Conservation (phyloP, 2,113 vertebrate species). For the Microcebus murinus region DNA sequence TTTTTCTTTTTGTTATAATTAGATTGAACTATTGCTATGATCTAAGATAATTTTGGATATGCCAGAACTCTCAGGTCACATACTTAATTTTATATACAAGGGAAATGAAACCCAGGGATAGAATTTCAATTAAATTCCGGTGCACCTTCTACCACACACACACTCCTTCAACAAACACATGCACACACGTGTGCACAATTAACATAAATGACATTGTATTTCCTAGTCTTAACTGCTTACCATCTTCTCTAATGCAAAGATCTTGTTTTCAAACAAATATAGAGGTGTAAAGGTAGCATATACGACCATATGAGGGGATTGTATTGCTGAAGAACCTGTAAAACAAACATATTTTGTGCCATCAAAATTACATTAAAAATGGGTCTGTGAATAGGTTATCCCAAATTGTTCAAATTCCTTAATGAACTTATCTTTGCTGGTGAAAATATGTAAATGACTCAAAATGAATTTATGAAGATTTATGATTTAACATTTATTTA, state of each 20-base stretch:
- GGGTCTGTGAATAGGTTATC: not conserved
- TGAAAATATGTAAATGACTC: not conserved
- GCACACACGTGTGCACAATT: not conserved
- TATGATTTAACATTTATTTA: not conserved
- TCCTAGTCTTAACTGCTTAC: slow-evolving; percentile 83
- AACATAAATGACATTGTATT: not conserved
- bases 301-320: slow-evolving; percentile 83
- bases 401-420: slow-evolving; percentile 8
- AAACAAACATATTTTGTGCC: slow-evolving; percentile 25
- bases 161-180: no score
- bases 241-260: slow-evolving; percentile 87
- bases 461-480: not conserved
- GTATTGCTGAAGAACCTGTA: slow-evolving; percentile 73
- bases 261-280: slow-evolving; percentile 86
- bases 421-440: not conserved
- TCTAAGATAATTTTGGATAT: not conserved
- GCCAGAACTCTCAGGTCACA: not conserved
- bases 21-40: not conserved
- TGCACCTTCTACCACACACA: not conserved
- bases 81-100: not conserved
- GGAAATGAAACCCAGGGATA: not conserved
- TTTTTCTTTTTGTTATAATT: not conserved
- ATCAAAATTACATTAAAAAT: slow-evolving; percentile 35
- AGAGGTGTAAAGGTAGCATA: slow-evolving; percentile 89
- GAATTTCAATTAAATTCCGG: not conserved